Percentiles rank a stretch among this genome's conserved stretches.
Conservation (phyloP, 2,888 invertebrate genomes). For the Terebella lapidaria region DNA sequence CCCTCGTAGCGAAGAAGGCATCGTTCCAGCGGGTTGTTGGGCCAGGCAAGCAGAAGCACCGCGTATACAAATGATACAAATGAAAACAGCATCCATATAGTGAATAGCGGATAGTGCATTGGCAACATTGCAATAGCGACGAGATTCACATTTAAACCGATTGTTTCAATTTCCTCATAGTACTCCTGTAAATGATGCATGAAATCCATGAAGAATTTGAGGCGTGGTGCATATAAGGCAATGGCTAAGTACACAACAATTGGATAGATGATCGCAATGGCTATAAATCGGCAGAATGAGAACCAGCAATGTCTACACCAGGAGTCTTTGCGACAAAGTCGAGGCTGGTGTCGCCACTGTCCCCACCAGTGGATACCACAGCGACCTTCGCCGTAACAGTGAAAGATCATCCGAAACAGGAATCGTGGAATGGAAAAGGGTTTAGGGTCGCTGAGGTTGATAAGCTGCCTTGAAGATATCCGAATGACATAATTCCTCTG, state of each 20-base stretch:
- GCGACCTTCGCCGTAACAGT: constrained; percentile 30
- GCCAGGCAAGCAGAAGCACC: constrained; percentile 23
- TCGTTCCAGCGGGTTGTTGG: constrained; percentile 25
- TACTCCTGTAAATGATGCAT: constrained; percentile 12
- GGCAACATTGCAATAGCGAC: constrained; percentile 20
- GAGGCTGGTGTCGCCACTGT: constrained; percentile 27
- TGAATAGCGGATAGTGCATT: constrained; percentile 8
- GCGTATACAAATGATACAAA: constrained; percentile 25
- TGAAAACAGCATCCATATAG: constrained; percentile 26
- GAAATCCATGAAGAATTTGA: constrained; percentile 16
- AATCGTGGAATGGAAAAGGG: constrained; percentile 28
- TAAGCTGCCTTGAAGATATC: constrained; percentile 27
- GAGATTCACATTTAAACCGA: constrained; percentile 20
- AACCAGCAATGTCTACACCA: constrained; percentile 20
- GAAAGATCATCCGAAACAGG: constrained; percentile 23
- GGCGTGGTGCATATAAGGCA: constrained; percentile 22
- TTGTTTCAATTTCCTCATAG: constrained; percentile 8
- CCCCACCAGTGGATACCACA: constrained; percentile 31
- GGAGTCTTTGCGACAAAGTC: constrained; percentile 14
- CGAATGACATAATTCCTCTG: constrained; percentile 31
- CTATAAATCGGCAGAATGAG: constrained; percentile 21
- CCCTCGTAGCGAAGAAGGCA: constrained; percentile 21
- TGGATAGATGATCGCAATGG: constrained; percentile 24
- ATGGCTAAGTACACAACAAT: constrained; percentile 21
- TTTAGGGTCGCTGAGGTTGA: constrained; percentile 26